phyloP scores from a whole-genome alignment of 2,888 invertebrate species.

The Patella caerulea region DNA sequence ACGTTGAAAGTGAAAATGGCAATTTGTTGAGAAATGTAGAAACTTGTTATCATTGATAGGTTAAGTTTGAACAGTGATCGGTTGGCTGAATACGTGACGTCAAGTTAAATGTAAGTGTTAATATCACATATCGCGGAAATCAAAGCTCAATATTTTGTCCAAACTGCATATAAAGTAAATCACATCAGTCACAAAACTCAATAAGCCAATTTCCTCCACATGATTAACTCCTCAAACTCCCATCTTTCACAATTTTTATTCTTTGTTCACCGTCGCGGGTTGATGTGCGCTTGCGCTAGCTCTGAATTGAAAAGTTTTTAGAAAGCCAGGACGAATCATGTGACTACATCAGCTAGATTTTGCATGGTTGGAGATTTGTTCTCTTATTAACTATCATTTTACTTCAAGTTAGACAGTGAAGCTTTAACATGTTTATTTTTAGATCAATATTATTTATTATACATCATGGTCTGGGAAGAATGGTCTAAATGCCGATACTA shows the following conservation, averaged over 20 bases:
- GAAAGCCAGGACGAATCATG: not conserved
- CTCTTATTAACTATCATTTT: constrained; percentile 10
- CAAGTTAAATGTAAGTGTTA: constrained; percentile 15
- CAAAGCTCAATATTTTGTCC: constrained; percentile 43
- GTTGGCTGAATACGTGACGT: constrained; percentile 16
- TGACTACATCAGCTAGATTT: too few species aligned
- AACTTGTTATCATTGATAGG: constrained; percentile 9
- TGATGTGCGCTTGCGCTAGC: constrained; percentile 9
- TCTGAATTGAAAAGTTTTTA: not conserved
- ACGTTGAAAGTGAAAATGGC: constrained; percentile 3
- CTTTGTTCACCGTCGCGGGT: constrained; percentile 2
- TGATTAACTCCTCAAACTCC: constrained; percentile 36
- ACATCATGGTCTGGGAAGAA: too few species aligned
- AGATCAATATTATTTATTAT: too few species aligned
- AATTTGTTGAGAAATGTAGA: constrained; percentile 3
- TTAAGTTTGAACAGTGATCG: not conserved
- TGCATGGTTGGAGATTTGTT: not conserved
- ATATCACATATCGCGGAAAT: constrained; percentile 34
- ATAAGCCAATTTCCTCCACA: constrained; percentile 43
- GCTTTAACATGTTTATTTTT: too few species aligned
- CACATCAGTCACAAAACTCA: constrained; percentile 30
- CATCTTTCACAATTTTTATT: constrained; percentile 5
- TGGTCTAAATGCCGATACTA: too few species aligned
- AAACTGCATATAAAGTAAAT: constrained; percentile 37
- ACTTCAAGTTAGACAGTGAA: constrained; percentile 8